A percentile compares a stretch with the other conserved stretches of the same genome.
Conservation (phyloP, 2,113 vertebrate species). For the Ivindomyrus marchei region DNA sequence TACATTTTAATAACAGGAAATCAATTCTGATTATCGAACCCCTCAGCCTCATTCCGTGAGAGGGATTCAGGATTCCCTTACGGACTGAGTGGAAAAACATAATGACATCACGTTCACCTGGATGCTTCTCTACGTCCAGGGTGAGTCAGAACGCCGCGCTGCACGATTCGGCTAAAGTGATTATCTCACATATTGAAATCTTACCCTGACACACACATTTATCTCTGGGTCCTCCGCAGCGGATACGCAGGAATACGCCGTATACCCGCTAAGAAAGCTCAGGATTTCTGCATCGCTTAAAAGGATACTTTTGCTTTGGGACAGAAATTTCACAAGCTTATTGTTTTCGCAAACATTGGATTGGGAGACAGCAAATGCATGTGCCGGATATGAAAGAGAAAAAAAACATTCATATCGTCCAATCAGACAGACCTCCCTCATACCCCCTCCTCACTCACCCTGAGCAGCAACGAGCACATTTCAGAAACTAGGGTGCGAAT, state of each 20-base stretch:
- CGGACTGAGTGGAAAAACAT: not conserved
- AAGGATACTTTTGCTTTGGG: not conserved
- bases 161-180: not conserved
- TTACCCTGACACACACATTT: not conserved
- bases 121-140: not conserved
- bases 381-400: not conserved
- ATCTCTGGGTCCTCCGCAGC: not conserved
- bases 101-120: not conserved
- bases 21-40: not conserved
- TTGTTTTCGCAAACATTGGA: not conserved
- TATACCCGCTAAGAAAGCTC: not conserved
- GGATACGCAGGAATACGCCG: not conserved
- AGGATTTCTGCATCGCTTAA: not conserved
- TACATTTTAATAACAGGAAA: slow-evolving; percentile 11
- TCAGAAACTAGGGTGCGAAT: not conserved
- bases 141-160: not conserved
- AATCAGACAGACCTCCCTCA: not conserved
- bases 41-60: not conserved
- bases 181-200: not conserved
- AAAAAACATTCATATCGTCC: not conserved
- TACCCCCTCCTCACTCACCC: not conserved
- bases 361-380: not conserved
- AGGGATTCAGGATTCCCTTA: not conserved
- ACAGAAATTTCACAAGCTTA: not conserved
- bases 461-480: not conserved